phyloP scores from a whole-genome alignment of 2,797 vertebrate genomes.

The Pelochelys cantorii region DNA sequence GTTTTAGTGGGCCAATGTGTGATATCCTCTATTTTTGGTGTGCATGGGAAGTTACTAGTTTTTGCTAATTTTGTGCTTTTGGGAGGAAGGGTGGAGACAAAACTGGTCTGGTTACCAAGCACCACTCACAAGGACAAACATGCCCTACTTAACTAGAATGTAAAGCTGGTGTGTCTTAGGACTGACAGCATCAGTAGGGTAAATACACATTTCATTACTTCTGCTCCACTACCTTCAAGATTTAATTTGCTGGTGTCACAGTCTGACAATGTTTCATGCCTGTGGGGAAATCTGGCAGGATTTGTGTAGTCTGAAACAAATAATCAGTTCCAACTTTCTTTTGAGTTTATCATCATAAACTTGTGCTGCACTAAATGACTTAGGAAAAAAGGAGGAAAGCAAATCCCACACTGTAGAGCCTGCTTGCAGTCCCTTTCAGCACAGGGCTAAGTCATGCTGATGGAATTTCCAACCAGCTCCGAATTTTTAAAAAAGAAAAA shows the following conservation, averaged over 20 bases:
- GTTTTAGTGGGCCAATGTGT: not conserved
- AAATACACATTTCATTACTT: slow-evolving; percentile 78
- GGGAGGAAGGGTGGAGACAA: not conserved
- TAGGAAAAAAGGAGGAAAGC: not conserved
- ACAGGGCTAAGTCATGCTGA: slow-evolving; percentile 18
- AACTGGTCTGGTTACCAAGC: slow-evolving; percentile 17
- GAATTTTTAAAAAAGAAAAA: slow-evolving; percentile 46
- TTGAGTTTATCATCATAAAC: slow-evolving; percentile 65
- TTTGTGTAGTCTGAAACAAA: slow-evolving; percentile 65
- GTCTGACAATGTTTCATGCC: slow-evolving; percentile 67
- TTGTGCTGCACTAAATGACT: slow-evolving; percentile 17
- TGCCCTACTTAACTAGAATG: slow-evolving; percentile 54
- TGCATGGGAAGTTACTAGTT: not conserved
- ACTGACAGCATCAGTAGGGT: slow-evolving; percentile 75
- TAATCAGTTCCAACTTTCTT: slow-evolving; percentile 69
- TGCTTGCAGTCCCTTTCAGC: slow-evolving; percentile 28
- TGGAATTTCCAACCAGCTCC: slow-evolving; percentile 31
- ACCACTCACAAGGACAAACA: slow-evolving; percentile 48
- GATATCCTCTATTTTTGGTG: not conserved
- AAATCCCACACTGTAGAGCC: slow-evolving; percentile 14
- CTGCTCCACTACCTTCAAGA: slow-evolving; percentile 70
- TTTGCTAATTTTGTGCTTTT: not conserved
- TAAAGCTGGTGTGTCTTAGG: slow-evolving; percentile 50
- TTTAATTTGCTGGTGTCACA: slow-evolving; percentile 77
- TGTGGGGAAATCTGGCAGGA: slow-evolving; percentile 72